A percentile compares a stretch with the other conserved stretches of the same genome.
Evolutionary conservation across 2,797 vertebrate species (phyloP).

Genomic region (Myripristis murdjan): DNA sequence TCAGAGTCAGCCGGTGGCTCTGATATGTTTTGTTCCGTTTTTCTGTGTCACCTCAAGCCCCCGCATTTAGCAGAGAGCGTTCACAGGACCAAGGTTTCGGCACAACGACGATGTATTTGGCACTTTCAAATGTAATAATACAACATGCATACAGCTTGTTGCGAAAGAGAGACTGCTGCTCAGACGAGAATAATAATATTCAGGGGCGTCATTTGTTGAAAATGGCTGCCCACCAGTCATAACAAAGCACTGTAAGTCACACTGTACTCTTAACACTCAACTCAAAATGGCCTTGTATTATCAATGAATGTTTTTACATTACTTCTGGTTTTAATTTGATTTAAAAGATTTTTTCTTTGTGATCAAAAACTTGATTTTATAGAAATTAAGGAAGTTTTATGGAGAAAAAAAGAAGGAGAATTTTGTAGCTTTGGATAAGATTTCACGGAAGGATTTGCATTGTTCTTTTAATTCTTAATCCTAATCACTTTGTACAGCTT

Average conservation of each 20-base stretch:
- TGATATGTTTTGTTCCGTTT: slow-evolving; percentile 41
- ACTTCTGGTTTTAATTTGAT: slow-evolving; percentile 65
- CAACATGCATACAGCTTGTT: slow-evolving; percentile 45
- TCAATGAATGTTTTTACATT: slow-evolving; percentile 83
- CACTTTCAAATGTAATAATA: slow-evolving; percentile 61
- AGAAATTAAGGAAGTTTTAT: slow-evolving; percentile 73
- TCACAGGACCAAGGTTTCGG: slow-evolving; percentile 47
- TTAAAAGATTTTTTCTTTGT: slow-evolving; percentile 42
- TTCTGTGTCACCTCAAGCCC: slow-evolving; percentile 41
- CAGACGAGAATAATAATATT: slow-evolving; percentile 34
- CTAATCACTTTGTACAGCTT: slow-evolving; percentile 7
- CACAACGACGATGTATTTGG: slow-evolving; percentile 43
- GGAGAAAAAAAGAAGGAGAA: slow-evolving; percentile 46
- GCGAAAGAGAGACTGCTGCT: slow-evolving; percentile 42
- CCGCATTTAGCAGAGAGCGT: slow-evolving; percentile 48
- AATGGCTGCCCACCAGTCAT: slow-evolving; percentile 69
- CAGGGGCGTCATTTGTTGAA: slow-evolving; percentile 36
- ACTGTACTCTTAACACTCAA: slow-evolving; percentile 73
- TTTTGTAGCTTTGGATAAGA: slow-evolving; percentile 78
- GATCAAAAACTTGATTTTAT: slow-evolving; percentile 66
- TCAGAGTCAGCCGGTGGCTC: slow-evolving; percentile 58
- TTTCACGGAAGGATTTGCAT: slow-evolving; percentile 56
- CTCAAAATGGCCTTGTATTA: slow-evolving; percentile 82
- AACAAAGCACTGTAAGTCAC: slow-evolving; percentile 76
- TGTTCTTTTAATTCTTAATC: slow-evolving; percentile 47